Base-by-base conservation (phyloP, 1,140 invertebrate genomes). In the Temnothorax nylanderi region DNA sequence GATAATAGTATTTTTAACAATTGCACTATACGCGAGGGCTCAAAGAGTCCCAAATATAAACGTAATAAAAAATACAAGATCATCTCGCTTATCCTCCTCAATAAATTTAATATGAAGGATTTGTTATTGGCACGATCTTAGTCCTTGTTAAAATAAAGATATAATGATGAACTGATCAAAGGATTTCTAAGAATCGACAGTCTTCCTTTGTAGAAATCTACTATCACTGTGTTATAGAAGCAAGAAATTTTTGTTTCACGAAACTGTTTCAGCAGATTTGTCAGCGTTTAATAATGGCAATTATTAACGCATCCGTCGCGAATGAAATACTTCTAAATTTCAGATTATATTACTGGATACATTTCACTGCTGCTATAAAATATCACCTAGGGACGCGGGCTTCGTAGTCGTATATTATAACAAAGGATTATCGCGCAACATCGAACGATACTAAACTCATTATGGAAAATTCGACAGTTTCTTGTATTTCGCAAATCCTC, bases 381-480 rank as follows among this genome's bases (percentile, higher is more conserved):
- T 60, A 74, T 75, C 8, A 84, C 54, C 18, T 75, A 84, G 26
- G 26, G 18, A 84, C 21, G 62, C 34, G 37, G 3, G 32, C 7
- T 74, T 26, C 44, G 58, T 72, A 82, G 69, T 82, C 54, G 11
- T 13, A 47, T 16, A 34, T 41, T 75, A 62, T 74, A 41, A 74
- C 41, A 72, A 84, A 74, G 34, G 54, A 60, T 74, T 82, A 82
- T 58, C 69, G 51, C 54, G 80, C 54, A 47, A 84, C 34, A 84
- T 60, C 47, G 37, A 81, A 37, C 77, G 77, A 81, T 69, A 21
- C 41, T 72, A 74, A 47, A 82, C 10, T 74, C n/a, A 84, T 58
- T 74, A 72, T 84, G 32, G 44, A 75, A 84, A 75, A 84, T 74
- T 75, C 80, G 69, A 84, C 69, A 84, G 80, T 84, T 54, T 84